Evolutionary conservation across 1,140 invertebrate genomes (phyloP), one percentile per base, ranked within the genome.

Genomic region (Harpegnathos saltator): DNA sequence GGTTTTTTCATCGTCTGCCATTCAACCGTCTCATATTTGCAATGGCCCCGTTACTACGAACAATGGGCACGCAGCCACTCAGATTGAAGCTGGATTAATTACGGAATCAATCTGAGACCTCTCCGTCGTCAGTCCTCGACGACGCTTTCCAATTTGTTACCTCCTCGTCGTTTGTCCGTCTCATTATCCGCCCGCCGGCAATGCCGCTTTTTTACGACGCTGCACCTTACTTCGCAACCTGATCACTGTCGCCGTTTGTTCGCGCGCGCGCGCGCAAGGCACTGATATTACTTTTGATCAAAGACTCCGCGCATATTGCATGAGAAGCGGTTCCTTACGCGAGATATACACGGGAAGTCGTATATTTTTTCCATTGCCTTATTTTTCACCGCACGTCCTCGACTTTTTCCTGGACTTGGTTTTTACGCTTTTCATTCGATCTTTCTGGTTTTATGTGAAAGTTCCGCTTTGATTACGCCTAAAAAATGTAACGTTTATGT

Each of bases 41-140:
- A 11, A 66, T 15, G 29, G 7, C n/a, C 14, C 65, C 9, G 26
- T 65, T 77, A 24, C 2, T 19, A 3, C 50, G 15, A 38, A 75
- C 44, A 77, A 78, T 78, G 22, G 44, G 38, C 15, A 15, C 33
- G 17, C 72, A 59, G 33, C 17, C 38, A 62, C 38, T 3, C 48
- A 48, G 22, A 19, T 3, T 44, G 12, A 22, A 26, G 29, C n/a
- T 44, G 9, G 52, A 84, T 87, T 87, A 87, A 83, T 87, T 75
- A 54, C 38, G 15, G 52, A 11, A 9, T 19, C n/a, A 19, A 15
- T 11, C 19, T 12, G 58, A 66, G n/a, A n/a, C n/a, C 22, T 4
- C 12, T 56, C n/a, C 19, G 38, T 61, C 12, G 62, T 87, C 66
- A 65, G 61, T 11, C 12, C 15, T 50, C 44, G 54, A 62, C 14